Evolutionary conservation across 2,797 vertebrate species (phyloP).

Genomic region (Heterohyrax brucei): DNA sequence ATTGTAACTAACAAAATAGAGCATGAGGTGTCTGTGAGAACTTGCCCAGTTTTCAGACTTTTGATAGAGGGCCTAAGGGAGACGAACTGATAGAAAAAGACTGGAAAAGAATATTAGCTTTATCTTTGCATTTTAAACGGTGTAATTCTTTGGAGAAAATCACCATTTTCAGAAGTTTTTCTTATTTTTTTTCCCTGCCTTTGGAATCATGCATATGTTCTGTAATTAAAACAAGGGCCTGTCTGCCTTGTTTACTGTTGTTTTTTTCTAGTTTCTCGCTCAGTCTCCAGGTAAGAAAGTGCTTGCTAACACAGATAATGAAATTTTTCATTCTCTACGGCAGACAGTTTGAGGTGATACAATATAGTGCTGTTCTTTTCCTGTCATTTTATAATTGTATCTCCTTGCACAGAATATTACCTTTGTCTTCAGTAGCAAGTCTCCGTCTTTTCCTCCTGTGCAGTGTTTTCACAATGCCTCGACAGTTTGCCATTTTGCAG

Average conservation of each 20-base stretch:
- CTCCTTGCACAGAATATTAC: background rate
- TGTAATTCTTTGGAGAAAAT: slow-evolving; percentile 24
- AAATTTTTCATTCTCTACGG: background rate
- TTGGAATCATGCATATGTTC: background rate
- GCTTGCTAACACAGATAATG: background rate
- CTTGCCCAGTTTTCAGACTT: background rate
- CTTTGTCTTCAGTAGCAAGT: too few relatives aligned
- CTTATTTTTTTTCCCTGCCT: background rate
- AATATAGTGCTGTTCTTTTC: background rate
- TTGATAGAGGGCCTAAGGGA: background rate
- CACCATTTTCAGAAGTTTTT: background rate
- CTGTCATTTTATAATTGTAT: background rate
- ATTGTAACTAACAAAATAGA: slow-evolving; percentile 12
- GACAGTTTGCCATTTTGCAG: too few relatives aligned
- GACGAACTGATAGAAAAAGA: background rate
- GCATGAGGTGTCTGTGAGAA: background rate
- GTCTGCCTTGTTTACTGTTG: background rate
- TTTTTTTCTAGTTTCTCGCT: background rate
- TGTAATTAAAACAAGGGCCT: background rate
- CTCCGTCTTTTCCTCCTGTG: too few relatives aligned
- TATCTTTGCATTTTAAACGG: background rate
- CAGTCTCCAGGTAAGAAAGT: background rate
- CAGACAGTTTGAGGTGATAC: background rate
- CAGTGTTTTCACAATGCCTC: too few relatives aligned
- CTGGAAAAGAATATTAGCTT: background rate